Base-by-base conservation (phyloP, 1,140 invertebrate genomes). In the Mamestra configurata region DNA sequence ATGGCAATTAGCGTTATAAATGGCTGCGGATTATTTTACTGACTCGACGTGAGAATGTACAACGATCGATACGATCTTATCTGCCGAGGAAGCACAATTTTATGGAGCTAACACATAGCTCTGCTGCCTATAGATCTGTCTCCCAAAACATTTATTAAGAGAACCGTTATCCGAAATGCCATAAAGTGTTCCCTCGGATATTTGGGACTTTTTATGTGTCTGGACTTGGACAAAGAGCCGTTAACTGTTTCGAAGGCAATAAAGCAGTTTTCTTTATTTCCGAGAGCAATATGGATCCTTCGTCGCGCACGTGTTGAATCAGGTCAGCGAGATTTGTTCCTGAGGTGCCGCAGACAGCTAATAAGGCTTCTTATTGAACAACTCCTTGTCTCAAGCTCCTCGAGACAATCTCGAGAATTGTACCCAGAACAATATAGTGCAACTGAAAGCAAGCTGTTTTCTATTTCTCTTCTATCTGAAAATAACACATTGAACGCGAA, bases 131-230 rank as follows among this genome's bases (percentile, higher is more conserved):
- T 40, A 73, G 24, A 57, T 27, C 7, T 49, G 11, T 27, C 24
- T 24, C 51, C 71, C 71, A 57, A 73, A 73, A 64, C n/a, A 35
- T 77, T 46, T 71, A 79, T 79, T 82, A 84, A 88, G 82, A 78
- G 82, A 40, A 79, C 85, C 87, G 82, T 87, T 90, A 86, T 71
- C 68, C 55, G 83, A 66, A 82, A 81, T 77, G 79, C 82, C 73
- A 86, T 90, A 87, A 90, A 89, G 82, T 59, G 76, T 66, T 82
- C 79, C 80, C 76, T 88, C 73, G 61, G 83, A 85, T 87, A 85
- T 90, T 90, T 78, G 85, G 83, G 37, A 64, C 73, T 86, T 90
- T 92, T 91, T 92, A 90, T 91, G 87, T 85, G 91, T 92, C 88
- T 91, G 87, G 87, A 87, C 57, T 57, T 78, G 80, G 82, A 91